Base-by-base conservation (phyloP, 2,888 invertebrate species). In the Calephelis perditalis region DNA sequence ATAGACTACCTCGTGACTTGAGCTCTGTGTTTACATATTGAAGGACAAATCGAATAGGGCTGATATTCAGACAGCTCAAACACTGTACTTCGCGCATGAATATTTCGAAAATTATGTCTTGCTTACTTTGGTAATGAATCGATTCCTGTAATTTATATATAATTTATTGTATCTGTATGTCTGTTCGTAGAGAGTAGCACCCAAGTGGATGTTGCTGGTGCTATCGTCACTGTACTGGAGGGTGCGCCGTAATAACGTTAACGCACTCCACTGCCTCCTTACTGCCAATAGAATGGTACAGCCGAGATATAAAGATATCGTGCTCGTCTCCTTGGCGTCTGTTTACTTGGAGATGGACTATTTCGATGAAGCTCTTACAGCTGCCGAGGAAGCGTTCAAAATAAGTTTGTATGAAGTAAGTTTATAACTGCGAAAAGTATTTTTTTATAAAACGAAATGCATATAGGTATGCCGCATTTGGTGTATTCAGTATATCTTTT, bases 161-260 rank as follows among this genome's bases (percentile, higher is more conserved):
- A 3, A 26, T 26, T 26, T 1, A 26, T 26, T 26, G 26, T 26
- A 26, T 26, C 26, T 26, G 26, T 26, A 26, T 26, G 26, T 26
- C 26, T 3, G 62, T 40, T 73, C 71, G 5, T 80, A 96, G 95
- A 93, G 93, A 80, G 82, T 94, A 58, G 95, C 94, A 0, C 94
- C 96, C 0, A 91, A 92, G 65, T 96, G 96, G 96, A 82, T 95
- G 7, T 77, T 95, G 26, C 93, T 93, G 70, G 94, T 94, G 10
- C 76, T 96, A 49, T 94, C 96, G 0, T 95, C 95, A 0, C 81
- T 96, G 15, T 96, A 96, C 78, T 96, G 96, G 96, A 91, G 96
- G 8, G 92, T 95, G 1, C 91, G 94, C 5, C 93, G 94, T 7
- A 94, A 95, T 73, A 91, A 92, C 44, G 87, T 89, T 56, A 94